These are phyloP conservation scores for Lasioglossum villosulum DNA, from an alignment of 2,888 invertebrate genomes.

Conservation along the genomic window DNA sequence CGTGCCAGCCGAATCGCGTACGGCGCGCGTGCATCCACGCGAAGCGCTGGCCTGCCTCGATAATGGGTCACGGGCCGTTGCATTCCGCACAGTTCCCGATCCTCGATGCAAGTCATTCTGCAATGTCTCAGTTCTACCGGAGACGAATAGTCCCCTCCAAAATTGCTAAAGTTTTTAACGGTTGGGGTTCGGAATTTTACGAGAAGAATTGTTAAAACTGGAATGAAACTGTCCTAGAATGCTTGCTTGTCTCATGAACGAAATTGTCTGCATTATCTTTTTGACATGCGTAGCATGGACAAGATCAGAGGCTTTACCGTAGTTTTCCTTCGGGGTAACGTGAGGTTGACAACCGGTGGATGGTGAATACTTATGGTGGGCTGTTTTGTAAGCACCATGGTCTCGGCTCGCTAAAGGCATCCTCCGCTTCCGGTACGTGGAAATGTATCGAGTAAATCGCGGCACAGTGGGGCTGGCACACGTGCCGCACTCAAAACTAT, in stretches of 20 bases:
- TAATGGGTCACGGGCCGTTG: neutral
- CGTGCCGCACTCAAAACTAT: conserved; percentile 53
- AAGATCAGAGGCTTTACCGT: neutral
- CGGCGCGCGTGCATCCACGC: neutral
- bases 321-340: neutral
- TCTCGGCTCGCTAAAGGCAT: neutral
- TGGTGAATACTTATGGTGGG: neutral
- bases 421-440: conserved; percentile 12
- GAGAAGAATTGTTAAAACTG: neutral
- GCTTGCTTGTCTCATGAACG: neutral
- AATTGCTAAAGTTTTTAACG: neutral
- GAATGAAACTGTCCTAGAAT: too few relatives aligned
- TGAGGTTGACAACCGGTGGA: neutral
- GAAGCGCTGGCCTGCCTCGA: neutral
- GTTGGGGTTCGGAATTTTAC: neutral
- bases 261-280: neutral
- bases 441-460: neutral
- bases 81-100: neutral
- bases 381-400: neutral
- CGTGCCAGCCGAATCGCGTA: conserved; percentile 30
- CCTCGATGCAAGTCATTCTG: neutral
- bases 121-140: too few relatives aligned
- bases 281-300: neutral
- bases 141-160: neutral
- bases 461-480: conserved; percentile 1